Base-by-base conservation (phyloP, 2,888 invertebrate species). In the Parnassius mnemosyne region DNA sequence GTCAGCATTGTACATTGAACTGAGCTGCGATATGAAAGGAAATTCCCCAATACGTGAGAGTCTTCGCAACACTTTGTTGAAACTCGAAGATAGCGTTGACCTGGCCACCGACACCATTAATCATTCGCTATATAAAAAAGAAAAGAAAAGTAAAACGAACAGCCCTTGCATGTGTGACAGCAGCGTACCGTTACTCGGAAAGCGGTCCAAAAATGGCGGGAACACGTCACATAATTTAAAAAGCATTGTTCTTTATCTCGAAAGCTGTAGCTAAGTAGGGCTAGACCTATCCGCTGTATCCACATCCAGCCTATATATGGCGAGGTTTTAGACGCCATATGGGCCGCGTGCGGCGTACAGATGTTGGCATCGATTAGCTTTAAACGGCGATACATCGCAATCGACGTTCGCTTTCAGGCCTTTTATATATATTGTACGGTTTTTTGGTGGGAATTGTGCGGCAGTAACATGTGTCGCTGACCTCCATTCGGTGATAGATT, bases 281-380 rank as follows among this genome's bases (percentile, higher is more conserved):
- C 69, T 73, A 73, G 76, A 77, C 77, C 76, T 77, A 80, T 78
- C 75, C 72, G 71, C 67, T 68, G 68, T 69, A 73, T 68, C 79
- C 84, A 83, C 84, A 81, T 76, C 70, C 70, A 64, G 63, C 66
- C 87, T 85, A 70, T 87, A 84, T 79, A 86, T 74, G 88, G 89
- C 62, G 66, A 72, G 67, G 84, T 78, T 83, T 84, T 86, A 87
- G 85, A 68, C 75, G 83, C 87, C 89, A 89, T 89, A 86, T 88
- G 74, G 77, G 85, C 69, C 74, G 83, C 87, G 54, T 44, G 49
- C 88, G 87, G 87, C 85, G 87, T 79, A 76, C 82, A 84, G 80
- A 84, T 86, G 82, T 82, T 76, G 77, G 77, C 78, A 82, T 85
- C 81, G 81, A 84, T 87, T 85, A 83, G 77, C 83, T 85, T 74